Percentiles rank a stretch among this genome's conserved stretches.
These are phyloP conservation scores for Sardinella longiceps DNA, from an alignment of 2,797 vertebrate genomes.

Conservation along the genomic window DNA sequence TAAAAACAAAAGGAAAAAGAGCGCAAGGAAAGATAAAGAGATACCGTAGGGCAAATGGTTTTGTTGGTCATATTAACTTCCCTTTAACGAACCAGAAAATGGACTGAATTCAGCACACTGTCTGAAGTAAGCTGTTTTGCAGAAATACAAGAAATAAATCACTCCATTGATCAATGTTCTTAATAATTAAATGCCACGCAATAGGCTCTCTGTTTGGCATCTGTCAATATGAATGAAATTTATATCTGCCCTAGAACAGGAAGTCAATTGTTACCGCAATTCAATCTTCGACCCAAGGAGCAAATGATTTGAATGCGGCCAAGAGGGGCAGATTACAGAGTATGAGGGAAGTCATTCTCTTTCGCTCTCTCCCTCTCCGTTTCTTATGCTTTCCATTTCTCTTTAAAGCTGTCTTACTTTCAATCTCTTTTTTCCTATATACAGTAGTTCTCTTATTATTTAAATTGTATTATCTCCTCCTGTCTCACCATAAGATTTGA, in stretches of 20 bases:
- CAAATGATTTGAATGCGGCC: constrained; percentile 79
- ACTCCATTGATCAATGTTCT: constrained; percentile 82
- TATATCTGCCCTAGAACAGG: constrained; percentile 81
- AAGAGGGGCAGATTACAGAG: constrained; percentile 61
- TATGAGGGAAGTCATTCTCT: constrained; percentile 54
- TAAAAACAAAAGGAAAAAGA: neutral
- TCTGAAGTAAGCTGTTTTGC: constrained; percentile 78
- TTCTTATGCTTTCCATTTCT: constrained; percentile 53
- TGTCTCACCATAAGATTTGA: constrained; percentile 23
- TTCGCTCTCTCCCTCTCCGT: neutral
- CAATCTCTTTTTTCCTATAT: neutral
- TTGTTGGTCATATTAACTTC: constrained; percentile 12
- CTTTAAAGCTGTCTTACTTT: neutral
- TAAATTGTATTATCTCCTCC: neutral
- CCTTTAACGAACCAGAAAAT: constrained; percentile 22
- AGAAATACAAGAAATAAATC: constrained; percentile 76
- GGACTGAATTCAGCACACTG: constrained; percentile 38
- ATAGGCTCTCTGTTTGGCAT: constrained; percentile 79
- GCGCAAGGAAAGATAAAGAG: neutral
- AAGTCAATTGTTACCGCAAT: constrained; percentile 87
- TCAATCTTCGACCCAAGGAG: constrained; percentile 83
- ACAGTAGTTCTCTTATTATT: neutral
- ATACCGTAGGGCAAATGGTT: neutral
- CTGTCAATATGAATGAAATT: constrained; percentile 78
- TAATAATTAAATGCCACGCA: constrained; percentile 87